Evolutionary conservation across 2,888 invertebrate genomes (phyloP), one percentile per base, ranked within the genome.

Genomic region (Tipula helvola): DNA sequence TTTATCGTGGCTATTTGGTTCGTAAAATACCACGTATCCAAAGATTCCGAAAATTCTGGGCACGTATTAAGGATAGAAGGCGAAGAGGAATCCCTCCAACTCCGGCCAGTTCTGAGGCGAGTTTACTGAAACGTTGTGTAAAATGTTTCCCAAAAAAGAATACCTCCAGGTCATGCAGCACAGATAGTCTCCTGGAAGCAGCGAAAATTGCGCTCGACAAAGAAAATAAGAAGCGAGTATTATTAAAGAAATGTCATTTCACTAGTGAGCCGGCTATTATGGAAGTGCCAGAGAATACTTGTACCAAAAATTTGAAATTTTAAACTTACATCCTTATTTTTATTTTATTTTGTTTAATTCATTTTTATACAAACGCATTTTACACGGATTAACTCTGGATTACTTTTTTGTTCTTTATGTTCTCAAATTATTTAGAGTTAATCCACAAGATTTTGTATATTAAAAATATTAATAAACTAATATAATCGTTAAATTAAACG

Each of bases 11-110:
- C 2, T 87, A 85, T 83, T 71, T 52, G 12, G 36, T 86, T 42
- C 88, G 89, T 88, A 88, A 89, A 88, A 88, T 88, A 86, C 87
- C 71, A 8, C 71, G 71, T 12, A 28, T 71, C 10, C 71, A 71
- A 71, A 7, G 71, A 12, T 71, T 71, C 28, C 28, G 71, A n/a
- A 71, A 71, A 71, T 71, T 71, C 12, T 71, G 71, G 71, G 71
- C 71, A 28, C 71, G 28, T 12, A 10, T 71, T 71, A 71, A 71
- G 28, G 71, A 71, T 28, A 71, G 28, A 71, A 5, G 28, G 4
- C 71, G 71, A n/a, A 18, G 71, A 71, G 71, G 71, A 28, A 28
- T 71, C 1, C 71, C 71, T 12, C 71, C 71, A 12, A 71, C 28
- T 8, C 71, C 71, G 28, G 71, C 71, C 18, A 71, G 28, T 71